These are phyloP conservation scores for Spea hammondii DNA, from an alignment of 2,797 vertebrate genomes.

Conservation along the genomic window DNA sequence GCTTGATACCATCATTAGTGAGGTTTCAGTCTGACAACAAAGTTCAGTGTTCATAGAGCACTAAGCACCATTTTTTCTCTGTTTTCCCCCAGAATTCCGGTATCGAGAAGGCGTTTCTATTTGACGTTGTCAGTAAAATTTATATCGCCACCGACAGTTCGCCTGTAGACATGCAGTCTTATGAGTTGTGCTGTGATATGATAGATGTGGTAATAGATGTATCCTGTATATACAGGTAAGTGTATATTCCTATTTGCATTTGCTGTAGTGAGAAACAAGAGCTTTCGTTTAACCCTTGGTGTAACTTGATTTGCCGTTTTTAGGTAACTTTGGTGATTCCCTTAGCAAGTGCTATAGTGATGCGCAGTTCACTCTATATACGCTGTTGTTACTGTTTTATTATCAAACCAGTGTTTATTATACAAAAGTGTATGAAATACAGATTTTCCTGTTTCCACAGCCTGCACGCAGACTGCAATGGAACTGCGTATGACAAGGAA, in stretches of 20 bases:
- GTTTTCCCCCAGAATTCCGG: constrained; percentile 86
- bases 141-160: constrained; percentile 99
- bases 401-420: no score
- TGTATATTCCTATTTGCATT: constrained; percentile 25
- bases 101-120: constrained; percentile 98
- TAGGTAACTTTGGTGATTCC: no score
- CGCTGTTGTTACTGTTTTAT: no score
- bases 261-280: not conserved
- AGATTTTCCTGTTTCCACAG: constrained; percentile 60
- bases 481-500: constrained; percentile 97
- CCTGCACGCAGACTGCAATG: constrained; percentile 93
- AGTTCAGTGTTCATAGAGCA: no score
- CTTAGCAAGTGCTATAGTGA: no score
- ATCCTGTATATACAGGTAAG: constrained; percentile 99
- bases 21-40: no score
- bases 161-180: constrained; percentile 98
- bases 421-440: no score
- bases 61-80: no score
- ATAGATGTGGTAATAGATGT: constrained; percentile 98
- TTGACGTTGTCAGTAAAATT: constrained; percentile 99
- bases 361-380: no score
- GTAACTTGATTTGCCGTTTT: no score
- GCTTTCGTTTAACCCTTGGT: not conserved
- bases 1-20: no score
- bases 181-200: constrained; percentile 98